phyloP scores from a whole-genome alignment of 1,140 invertebrate genomes.

The Drosophila erecta region DNA sequence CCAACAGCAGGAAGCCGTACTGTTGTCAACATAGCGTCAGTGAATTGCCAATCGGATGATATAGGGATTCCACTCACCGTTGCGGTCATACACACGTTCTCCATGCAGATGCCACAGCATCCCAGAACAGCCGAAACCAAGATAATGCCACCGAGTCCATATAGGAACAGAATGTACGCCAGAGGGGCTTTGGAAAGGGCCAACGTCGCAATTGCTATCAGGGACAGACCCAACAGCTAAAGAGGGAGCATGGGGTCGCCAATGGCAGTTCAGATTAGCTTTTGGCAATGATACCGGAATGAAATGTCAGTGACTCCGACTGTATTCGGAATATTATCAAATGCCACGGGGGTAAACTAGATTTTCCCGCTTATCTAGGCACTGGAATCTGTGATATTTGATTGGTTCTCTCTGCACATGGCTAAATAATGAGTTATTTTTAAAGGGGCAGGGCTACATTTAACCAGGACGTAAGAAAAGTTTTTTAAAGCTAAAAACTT shows the following conservation, averaged over 20 bases:
- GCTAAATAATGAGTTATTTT: background rate
- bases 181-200: slow-evolving; percentile 52
- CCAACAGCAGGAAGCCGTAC: slow-evolving; percentile 69
- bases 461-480: slow-evolving; percentile 5
- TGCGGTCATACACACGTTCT: slow-evolving; percentile 70
- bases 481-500: slow-evolving; percentile 3
- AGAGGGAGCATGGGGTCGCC: slow-evolving; percentile 10
- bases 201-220: slow-evolving; percentile 61
- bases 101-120: slow-evolving; percentile 75
- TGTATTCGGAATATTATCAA: background rate
- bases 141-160: slow-evolving; percentile 60
- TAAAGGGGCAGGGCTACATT: too few relatives aligned
- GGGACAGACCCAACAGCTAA: slow-evolving; percentile 56
- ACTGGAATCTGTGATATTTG: too few relatives aligned
- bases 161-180: slow-evolving; percentile 54
- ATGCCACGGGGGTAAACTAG: background rate
- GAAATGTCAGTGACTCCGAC: slow-evolving; percentile 14
- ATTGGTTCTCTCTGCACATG: background rate
- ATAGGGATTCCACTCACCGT: slow-evolving; percentile 59
- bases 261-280: slow-evolving; percentile 24
- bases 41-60: background rate
- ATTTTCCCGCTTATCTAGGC: too few relatives aligned
- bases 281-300: background rate
- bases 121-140: slow-evolving; percentile 70
- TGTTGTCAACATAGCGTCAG: slow-evolving; percentile 14